Evolutionary conservation across 1,140 invertebrate genomes (phyloP).

Genomic region (Acromyrmex heyeri): DNA sequence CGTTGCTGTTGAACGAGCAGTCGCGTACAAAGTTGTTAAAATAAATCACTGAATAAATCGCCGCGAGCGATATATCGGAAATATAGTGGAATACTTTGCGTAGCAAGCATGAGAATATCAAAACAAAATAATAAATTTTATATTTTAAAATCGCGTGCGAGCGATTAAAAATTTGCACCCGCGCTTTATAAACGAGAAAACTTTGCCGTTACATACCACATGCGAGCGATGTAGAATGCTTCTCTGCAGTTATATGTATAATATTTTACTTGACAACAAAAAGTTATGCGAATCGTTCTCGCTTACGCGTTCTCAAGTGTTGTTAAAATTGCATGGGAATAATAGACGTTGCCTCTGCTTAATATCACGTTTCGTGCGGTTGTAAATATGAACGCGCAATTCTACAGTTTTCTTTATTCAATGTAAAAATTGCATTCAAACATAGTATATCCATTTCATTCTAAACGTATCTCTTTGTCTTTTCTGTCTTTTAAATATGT

Average conservation of each 20-base stretch:
- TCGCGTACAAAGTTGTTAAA: slow-evolving; percentile 21
- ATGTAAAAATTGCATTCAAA: slow-evolving; percentile 7
- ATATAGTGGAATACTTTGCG: slow-evolving; percentile 23
- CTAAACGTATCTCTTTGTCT: neutral
- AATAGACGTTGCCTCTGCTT: neutral
- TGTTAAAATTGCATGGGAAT: neutral
- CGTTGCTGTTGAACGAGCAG: slow-evolving; percentile 7
- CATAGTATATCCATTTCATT: neutral
- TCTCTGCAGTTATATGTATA: neutral
- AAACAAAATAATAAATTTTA: slow-evolving; percentile 34
- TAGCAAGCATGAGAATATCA: neutral
- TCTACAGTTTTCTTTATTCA: neutral
- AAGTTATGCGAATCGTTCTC: neutral
- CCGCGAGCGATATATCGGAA: slow-evolving; percentile 29
- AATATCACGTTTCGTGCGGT: neutral
- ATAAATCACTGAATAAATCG: slow-evolving; percentile 37
- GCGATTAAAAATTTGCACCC: slow-evolving; percentile 44
- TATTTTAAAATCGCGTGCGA: slow-evolving; percentile 2
- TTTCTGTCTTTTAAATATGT: neutral
- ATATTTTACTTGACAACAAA: slow-evolving; percentile 13
- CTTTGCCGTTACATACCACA: slow-evolving; percentile 3
- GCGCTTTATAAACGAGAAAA: slow-evolving; percentile 33
- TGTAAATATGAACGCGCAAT: neutral
- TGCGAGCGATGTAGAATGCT: neutral
- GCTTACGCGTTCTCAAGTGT: neutral